These are phyloP conservation scores for Chrysoperla carnea DNA, from an alignment of 1,140 invertebrate species.

Conservation along the genomic window DNA sequence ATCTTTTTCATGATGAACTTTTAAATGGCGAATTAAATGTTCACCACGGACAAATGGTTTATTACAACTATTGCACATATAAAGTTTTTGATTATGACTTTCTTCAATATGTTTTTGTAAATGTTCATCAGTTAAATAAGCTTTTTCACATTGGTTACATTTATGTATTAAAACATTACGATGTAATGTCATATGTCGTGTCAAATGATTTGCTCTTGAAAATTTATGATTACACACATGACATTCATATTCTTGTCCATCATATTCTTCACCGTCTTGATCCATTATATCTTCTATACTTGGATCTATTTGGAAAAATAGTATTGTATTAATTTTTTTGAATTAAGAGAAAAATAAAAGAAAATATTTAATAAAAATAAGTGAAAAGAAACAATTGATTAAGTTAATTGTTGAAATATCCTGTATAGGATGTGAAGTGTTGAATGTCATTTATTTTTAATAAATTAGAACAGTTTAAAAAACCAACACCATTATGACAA, in stretches of 20 bases:
- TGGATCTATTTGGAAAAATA: not conserved
- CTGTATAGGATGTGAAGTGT: too few species aligned
- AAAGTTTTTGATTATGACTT: constrained; percentile 45
- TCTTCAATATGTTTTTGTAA: constrained; percentile 38
- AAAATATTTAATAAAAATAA: too few species aligned
- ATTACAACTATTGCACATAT: constrained; percentile 35
- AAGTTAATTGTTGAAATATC: too few species aligned
- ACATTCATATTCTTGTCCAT: constrained; percentile 13
- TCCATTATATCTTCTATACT: constrained; percentile 6
- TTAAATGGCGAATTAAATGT: constrained; percentile 25
- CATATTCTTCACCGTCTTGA: constrained; percentile 3
- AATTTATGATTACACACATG: constrained; percentile 19
- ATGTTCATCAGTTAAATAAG: constrained; percentile 18
- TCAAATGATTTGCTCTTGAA: constrained; percentile 17
- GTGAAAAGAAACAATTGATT: too few species aligned
- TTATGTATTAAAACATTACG: constrained; percentile 17
- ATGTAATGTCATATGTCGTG: constrained; percentile 20
- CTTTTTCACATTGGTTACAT: constrained; percentile 19
- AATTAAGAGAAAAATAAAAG: too few species aligned
- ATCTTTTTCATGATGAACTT: constrained; percentile 14
- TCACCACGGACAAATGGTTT: constrained; percentile 23
- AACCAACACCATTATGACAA: too few species aligned
- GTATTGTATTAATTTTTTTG: too few species aligned
- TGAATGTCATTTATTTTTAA: too few species aligned
- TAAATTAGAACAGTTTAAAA: too few species aligned